Evolutionary conservation across 2,888 invertebrate genomes (phyloP).

Genomic region (Diarsia rubi): DNA sequence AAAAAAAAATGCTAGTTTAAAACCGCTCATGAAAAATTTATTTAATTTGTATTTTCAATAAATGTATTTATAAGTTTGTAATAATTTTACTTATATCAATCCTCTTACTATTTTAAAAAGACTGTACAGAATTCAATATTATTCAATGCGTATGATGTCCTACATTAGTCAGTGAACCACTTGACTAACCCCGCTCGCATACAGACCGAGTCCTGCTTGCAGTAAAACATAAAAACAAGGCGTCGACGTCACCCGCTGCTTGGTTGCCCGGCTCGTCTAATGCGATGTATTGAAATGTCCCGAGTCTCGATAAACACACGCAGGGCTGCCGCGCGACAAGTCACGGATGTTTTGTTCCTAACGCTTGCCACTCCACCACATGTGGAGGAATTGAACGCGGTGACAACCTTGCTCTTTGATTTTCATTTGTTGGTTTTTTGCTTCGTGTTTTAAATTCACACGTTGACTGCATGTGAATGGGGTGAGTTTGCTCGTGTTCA

Average conservation of each 20-base stretch:
- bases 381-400: conserved; percentile 27
- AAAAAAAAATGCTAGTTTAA: not conserved
- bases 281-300: conserved; percentile 63
- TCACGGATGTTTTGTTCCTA: conserved; percentile 21
- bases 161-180: not conserved
- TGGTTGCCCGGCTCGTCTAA: conserved; percentile 39
- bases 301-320: conserved; percentile 42
- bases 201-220: conserved; percentile 18
- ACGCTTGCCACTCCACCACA: conserved; percentile 18
- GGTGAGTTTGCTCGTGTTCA: not conserved
- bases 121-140: not conserved
- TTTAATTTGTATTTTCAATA: not conserved
- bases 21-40: not conserved
- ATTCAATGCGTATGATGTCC: not conserved
- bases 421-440: conserved; percentile 43
- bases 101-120: not conserved
- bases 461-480: conserved; percentile 19
- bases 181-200: conserved; percentile 12
- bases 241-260: conserved; percentile 26
- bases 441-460: conserved; percentile 42
- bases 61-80: not conserved
- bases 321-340: conserved; percentile 47
- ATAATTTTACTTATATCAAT: not conserved
- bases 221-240: conserved; percentile 56
- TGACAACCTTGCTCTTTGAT: conserved; percentile 42